These are phyloP conservation scores for Isaurus tuberculatus DNA, from an alignment of 92 coral and sea anemone genomes.

Conservation along the genomic window DNA sequence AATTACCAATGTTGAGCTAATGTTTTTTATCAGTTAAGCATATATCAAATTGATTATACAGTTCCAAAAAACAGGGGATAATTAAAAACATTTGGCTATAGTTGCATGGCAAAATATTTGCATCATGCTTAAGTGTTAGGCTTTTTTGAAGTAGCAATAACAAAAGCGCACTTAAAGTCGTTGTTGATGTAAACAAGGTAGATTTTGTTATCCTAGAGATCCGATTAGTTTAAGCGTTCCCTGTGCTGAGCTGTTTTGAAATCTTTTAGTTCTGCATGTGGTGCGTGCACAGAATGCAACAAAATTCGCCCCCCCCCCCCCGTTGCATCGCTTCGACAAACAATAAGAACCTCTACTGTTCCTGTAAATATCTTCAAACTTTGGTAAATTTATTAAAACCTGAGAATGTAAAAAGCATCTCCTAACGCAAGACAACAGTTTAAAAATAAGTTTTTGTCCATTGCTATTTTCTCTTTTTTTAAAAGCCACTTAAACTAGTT, in stretches of 20 bases:
- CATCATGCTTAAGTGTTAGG: neutral
- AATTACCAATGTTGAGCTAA: neutral
- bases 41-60: neutral
- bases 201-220: neutral
- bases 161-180: neutral
- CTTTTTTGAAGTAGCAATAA: slow-evolving; percentile 2
- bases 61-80: neutral
- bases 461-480: too few species aligned
- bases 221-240: neutral
- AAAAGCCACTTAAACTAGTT: too few species aligned
- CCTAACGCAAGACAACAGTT: too few species aligned
- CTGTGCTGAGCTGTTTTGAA: neutral
- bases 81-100: neutral
- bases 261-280: too few species aligned
- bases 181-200: neutral
- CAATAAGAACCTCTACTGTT: too few species aligned
- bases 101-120: neutral
- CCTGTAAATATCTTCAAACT: too few species aligned
- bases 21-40: neutral
- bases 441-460: too few species aligned
- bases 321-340: too few species aligned
- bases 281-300: too few species aligned
- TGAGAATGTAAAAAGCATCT: too few species aligned
- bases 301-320: too few species aligned
- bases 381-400: too few species aligned